Conservation (phyloP, 2,797 vertebrate genomes). For the Lagodon rhomboides region DNA sequence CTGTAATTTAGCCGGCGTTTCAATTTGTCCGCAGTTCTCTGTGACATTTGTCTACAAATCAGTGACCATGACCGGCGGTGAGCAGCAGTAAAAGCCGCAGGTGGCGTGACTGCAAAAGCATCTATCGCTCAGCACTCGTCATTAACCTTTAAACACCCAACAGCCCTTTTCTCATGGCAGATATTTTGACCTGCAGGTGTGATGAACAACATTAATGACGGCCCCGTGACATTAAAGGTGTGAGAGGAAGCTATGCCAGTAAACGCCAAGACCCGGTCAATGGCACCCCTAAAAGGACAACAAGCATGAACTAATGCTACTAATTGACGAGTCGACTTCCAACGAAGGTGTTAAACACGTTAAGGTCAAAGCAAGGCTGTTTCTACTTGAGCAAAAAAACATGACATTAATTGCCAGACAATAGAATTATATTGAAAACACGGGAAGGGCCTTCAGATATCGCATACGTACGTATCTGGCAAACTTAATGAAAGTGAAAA, state of each 20-base stretch:
- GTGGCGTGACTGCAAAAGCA: conserved; percentile 43
- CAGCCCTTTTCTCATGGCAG: conserved; percentile 46
- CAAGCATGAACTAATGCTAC: not conserved
- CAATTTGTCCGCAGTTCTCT: conserved; percentile 53
- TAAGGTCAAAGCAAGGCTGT: not conserved
- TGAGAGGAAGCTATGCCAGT: conserved; percentile 8
- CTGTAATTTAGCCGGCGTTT: conserved; percentile 60
- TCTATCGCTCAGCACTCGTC: conserved; percentile 40
- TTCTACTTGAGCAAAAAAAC: not conserved
- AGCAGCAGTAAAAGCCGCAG: conserved; percentile 53
- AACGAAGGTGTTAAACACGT: conserved; percentile 5
- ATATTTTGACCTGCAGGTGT: conserved; percentile 58
- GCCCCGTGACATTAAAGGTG: conserved; percentile 29
- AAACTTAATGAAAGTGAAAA: too few relatives aligned
- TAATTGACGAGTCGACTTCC: conserved; percentile 25
- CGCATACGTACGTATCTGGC: too few relatives aligned
- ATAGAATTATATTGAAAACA: not conserved
- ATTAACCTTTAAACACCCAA: conserved; percentile 69
- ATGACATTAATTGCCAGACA: not conserved
- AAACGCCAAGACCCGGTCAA: not conserved
- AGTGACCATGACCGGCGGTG: conserved; percentile 36
- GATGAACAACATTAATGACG: conserved; percentile 53
- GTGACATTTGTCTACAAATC: conserved; percentile 60
- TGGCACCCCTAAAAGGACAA: not conserved
- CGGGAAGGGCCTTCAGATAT: too few relatives aligned